Conservation (phyloP, 92 coral and sea anemone genomes). For the Porites divaricata region DNA sequence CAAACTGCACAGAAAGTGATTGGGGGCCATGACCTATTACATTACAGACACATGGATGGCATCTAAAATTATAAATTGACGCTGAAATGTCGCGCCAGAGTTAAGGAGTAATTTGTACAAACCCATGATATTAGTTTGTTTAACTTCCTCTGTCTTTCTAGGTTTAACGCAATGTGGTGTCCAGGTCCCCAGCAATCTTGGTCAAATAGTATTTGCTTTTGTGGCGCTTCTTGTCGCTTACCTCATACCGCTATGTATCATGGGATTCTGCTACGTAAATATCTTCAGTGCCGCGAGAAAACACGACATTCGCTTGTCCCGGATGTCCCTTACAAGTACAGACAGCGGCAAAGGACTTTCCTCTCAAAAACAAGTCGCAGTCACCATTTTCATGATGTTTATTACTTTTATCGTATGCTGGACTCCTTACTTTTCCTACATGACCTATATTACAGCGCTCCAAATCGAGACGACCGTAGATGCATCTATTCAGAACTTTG, state of each 20-base stretch:
- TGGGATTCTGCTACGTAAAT: constrained; percentile 77
- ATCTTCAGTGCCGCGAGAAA: constrained; percentile 70
- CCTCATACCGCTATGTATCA: constrained; percentile 74
- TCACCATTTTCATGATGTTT: constrained; percentile 75
- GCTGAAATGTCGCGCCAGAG: too few relatives aligned
- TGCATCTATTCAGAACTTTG: constrained; percentile 46
- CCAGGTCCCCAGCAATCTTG: constrained; percentile 54
- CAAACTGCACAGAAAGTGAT: too few relatives aligned
- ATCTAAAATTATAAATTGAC: too few relatives aligned
- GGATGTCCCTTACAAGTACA: constrained; percentile 30
- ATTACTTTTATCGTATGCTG: constrained; percentile 74
- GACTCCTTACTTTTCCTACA: constrained; percentile 75
- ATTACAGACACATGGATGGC: too few relatives aligned
- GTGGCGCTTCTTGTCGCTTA: constrained; percentile 59
- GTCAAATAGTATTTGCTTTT: constrained; percentile 54
- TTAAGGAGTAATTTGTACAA: too few relatives aligned
- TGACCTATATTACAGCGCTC: constrained; percentile 51
- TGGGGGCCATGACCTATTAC: too few relatives aligned
- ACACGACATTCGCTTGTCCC: constrained; percentile 68
- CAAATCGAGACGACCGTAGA: constrained; percentile 28
- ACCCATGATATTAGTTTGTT: too few relatives aligned
- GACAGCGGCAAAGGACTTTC: constrained; percentile 18
- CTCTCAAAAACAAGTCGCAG: constrained; percentile 66
- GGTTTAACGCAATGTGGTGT: constrained; percentile 82
- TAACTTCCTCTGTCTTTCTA: constrained; percentile 7